Evolutionary conservation across 2,113 vertebrate species (phyloP).

Genomic region (Pionites leucogaster): DNA sequence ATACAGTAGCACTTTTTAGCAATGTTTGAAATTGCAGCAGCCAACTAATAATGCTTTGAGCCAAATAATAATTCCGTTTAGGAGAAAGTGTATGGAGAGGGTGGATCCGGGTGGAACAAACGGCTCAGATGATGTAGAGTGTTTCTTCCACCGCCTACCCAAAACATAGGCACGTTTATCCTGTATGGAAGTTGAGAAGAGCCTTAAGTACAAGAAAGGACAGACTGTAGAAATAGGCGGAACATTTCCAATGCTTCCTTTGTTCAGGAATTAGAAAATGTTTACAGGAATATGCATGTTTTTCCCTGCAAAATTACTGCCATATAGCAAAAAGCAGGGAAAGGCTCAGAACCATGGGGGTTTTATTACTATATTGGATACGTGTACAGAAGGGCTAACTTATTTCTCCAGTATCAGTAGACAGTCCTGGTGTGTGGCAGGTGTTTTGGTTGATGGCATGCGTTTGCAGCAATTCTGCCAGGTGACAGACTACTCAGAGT

Average conservation of each 20-base stretch:
- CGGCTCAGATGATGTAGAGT: not conserved
- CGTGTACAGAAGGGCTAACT: not conserved
- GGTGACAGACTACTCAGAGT: not conserved
- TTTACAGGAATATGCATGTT: constrained; percentile 10
- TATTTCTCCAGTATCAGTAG: not conserved
- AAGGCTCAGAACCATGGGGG: not conserved
- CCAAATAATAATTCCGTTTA: not conserved
- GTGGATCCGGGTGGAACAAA: not conserved
- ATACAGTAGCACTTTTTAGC: not conserved
- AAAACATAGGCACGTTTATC: not conserved
- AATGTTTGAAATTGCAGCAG: not conserved
- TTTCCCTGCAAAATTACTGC: constrained; percentile 7
- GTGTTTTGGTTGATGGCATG: not conserved
- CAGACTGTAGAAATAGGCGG: not conserved
- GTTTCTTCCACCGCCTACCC: not conserved
- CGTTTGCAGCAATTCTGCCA: not conserved
- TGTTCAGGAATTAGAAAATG: constrained; percentile 23
- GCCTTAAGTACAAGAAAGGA: not conserved
- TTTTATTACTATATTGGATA: not conserved
- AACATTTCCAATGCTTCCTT: not conserved
- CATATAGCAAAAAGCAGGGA: not conserved
- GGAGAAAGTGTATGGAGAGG: not conserved
- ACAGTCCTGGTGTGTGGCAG: not conserved
- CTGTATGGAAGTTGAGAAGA: not conserved
- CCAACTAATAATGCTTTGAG: not conserved